These are phyloP conservation scores for Spodoptera frugiperda DNA, from an alignment of 1,140 invertebrate species.

Conservation along the genomic window DNA sequence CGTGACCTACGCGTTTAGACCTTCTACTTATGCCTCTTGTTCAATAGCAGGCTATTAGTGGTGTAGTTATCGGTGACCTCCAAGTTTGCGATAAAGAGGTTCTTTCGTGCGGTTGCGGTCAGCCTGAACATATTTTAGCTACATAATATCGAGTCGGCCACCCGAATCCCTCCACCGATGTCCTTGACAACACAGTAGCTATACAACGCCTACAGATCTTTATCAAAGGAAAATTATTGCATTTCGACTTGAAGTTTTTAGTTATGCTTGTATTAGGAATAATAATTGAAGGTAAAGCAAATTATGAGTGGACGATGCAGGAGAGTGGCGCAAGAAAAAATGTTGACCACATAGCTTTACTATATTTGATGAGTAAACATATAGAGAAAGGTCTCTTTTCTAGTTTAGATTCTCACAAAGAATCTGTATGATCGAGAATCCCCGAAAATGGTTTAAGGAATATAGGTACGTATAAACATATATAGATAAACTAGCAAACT, in stretches of 20 bases:
- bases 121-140: slow-evolving; percentile 24
- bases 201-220: not conserved
- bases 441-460: no score
- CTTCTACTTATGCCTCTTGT: not conserved
- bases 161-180: not conserved
- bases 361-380: no score
- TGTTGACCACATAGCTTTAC: no score
- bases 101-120: not conserved
- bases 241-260: no score
- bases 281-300: no score
- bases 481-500: no score
- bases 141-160: slow-evolving; percentile 15
- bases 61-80: not conserved
- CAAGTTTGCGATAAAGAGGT: slow-evolving; percentile 17
- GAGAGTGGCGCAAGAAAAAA: no score
- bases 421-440: not conserved
- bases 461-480: no score
- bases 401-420: no score
- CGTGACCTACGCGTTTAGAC: not conserved
- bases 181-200: slow-evolving; percentile 26
- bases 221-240: not conserved
- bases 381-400: no score
- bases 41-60: not conserved
- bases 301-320: no score
- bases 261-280: no score